Conservation (phyloP, 2,113 vertebrate genomes). For the Trinectes maculatus region DNA sequence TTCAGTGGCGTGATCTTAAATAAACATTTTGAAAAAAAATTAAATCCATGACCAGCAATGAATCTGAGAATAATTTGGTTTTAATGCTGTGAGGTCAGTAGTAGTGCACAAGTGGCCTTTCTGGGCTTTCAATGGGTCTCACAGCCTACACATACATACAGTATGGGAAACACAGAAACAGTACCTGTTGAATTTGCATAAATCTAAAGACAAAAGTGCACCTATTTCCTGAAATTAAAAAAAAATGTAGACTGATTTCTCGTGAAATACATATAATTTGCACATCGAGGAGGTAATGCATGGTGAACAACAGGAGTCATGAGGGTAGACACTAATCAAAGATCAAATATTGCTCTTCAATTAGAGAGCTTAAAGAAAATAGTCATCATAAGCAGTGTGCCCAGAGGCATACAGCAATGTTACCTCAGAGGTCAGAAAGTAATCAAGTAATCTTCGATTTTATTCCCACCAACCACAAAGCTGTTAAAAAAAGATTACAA, state of each 20-base stretch:
- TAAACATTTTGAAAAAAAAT: too few species aligned
- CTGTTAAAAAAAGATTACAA: slow-evolving; percentile 47
- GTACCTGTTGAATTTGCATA: slow-evolving; percentile 65
- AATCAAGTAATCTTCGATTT: neutral
- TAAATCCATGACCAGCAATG: slow-evolving; percentile 11
- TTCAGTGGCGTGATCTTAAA: slow-evolving; percentile 34
- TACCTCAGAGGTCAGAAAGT: slow-evolving; percentile 28
- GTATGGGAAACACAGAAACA: slow-evolving; percentile 51
- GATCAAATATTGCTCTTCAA: slow-evolving; percentile 30
- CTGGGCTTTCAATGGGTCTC: slow-evolving; percentile 50
- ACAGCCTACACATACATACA: slow-evolving; percentile 48
- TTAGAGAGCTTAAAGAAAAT: slow-evolving; percentile 4
- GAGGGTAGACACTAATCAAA: slow-evolving; percentile 30
- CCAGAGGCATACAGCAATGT: slow-evolving; percentile 14
- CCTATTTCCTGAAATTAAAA: slow-evolving; percentile 47
- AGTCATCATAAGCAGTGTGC: slow-evolving; percentile 6
- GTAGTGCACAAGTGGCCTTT: slow-evolving; percentile 66
- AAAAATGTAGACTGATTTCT: slow-evolving; percentile 36
- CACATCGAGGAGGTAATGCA: slow-evolving; percentile 63
- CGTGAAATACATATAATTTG: slow-evolving; percentile 56
- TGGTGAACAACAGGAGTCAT: slow-evolving; percentile 39
- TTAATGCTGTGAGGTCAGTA: slow-evolving; percentile 63
- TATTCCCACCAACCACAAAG: slow-evolving; percentile 24
- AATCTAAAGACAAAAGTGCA: slow-evolving; percentile 54
- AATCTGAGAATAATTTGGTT: slow-evolving; percentile 62